Conservation (phyloP, 2,113 vertebrate species). For the Laticauda laticaudata region DNA sequence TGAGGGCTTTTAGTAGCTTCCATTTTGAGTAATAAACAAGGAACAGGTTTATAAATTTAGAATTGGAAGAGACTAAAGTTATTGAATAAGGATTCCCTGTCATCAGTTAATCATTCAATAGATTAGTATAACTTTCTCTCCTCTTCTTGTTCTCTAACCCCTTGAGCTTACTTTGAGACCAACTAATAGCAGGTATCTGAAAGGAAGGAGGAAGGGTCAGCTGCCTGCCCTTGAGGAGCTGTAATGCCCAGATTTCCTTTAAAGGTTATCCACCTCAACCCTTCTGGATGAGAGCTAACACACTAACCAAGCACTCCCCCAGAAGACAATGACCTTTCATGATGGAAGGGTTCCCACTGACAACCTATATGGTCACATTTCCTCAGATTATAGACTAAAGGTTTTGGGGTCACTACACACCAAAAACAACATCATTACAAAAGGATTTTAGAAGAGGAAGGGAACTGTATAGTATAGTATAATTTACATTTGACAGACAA, state of each 20-base stretch:
- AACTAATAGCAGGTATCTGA: background rate
- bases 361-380: background rate
- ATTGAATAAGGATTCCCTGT: background rate
- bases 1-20: background rate
- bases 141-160: background rate
- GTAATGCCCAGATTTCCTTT: background rate
- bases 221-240: background rate
- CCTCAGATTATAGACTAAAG: background rate
- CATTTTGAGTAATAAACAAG: background rate
- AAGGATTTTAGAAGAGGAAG: background rate
- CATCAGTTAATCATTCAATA: background rate
- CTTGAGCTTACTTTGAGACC: background rate
- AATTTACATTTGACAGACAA: constrained; percentile 16
- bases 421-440: background rate
- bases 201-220: background rate
- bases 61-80: background rate
- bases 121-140: background rate
- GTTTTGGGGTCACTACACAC: background rate
- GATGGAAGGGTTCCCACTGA: background rate
- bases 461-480: constrained; percentile 11
- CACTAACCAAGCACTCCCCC: background rate
- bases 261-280: background rate
- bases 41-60: background rate
- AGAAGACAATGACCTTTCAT: background rate
- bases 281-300: background rate